phyloP scores from a whole-genome alignment of 2,797 vertebrate species.

The Lepus oiostolus region DNA sequence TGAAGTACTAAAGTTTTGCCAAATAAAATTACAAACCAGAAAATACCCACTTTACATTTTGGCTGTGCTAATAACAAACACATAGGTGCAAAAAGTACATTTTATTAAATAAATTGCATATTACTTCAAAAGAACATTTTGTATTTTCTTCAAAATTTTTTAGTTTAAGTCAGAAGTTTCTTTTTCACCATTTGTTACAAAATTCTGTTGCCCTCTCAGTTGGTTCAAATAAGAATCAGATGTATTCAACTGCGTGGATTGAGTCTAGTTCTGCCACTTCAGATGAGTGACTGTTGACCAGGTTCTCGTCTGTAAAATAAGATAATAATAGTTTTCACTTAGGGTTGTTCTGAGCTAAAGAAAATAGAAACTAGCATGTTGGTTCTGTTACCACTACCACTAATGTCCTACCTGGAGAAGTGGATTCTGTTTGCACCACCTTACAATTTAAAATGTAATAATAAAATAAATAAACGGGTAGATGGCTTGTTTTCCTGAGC shows the following conservation, averaged over 20 bases:
- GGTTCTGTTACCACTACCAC: not conserved
- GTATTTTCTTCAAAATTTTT: not conserved
- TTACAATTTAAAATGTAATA: slow-evolving; percentile 14
- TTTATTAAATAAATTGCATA: not conserved
- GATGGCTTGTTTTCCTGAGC: not conserved
- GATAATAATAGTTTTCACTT: slow-evolving; percentile 59
- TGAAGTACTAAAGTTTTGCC: not conserved
- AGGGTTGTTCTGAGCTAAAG: slow-evolving; percentile 7
- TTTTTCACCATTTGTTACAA: not conserved
- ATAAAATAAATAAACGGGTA: not conserved
- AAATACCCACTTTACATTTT: not conserved
- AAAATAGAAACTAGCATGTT: not conserved
- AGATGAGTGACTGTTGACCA: not conserved
- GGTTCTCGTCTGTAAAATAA: slow-evolving; percentile 55
- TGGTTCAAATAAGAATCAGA: not conserved
- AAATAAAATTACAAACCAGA: slow-evolving; percentile 7
- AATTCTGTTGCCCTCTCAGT: not conserved
- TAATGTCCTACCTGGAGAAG: not conserved
- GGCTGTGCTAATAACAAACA: not conserved
- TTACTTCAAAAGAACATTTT: slow-evolving; percentile 20
- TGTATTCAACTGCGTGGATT: not conserved
- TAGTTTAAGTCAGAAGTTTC: slow-evolving; percentile 16
- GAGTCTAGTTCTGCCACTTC: not conserved
- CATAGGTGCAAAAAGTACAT: not conserved
- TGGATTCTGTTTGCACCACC: not conserved